phyloP scores from a whole-genome alignment of 2,113 vertebrate species.

The Ptychochromis oligacanthus region DNA sequence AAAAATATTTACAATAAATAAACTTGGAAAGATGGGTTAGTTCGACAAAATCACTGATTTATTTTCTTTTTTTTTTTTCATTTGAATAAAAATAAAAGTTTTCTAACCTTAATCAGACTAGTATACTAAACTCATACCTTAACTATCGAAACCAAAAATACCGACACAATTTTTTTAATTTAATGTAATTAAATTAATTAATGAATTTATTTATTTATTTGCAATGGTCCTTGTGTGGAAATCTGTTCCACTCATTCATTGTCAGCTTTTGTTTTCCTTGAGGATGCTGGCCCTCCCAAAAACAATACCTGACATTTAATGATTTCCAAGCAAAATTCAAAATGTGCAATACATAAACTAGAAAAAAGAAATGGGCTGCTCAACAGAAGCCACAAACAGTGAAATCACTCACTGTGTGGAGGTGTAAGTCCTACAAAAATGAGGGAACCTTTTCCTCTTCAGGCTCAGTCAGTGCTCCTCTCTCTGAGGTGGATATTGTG shows the following conservation, averaged over 20 bases:
- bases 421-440: conserved; percentile 8
- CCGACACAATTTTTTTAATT: background rate
- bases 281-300: background rate
- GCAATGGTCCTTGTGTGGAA: background rate
- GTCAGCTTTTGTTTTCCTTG: background rate
- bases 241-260: background rate
- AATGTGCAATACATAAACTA: background rate
- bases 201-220: background rate
- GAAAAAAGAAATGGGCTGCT: background rate
- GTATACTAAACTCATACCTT: background rate
- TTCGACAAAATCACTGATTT: no score
- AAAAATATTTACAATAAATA: background rate
- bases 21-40: no score
- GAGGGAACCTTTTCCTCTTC: conserved; percentile 17
- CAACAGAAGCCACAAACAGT: background rate
- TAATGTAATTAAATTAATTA: background rate
- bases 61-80: background rate
- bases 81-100: background rate
- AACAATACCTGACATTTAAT: background rate
- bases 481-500: conserved; percentile 30
- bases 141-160: background rate
- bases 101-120: background rate
- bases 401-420: conserved; percentile 13
- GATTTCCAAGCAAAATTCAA: background rate
- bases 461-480: conserved; percentile 31